Base-by-base conservation (phyloP, 2,888 invertebrate genomes). In the Mechanitis mazaeus region DNA sequence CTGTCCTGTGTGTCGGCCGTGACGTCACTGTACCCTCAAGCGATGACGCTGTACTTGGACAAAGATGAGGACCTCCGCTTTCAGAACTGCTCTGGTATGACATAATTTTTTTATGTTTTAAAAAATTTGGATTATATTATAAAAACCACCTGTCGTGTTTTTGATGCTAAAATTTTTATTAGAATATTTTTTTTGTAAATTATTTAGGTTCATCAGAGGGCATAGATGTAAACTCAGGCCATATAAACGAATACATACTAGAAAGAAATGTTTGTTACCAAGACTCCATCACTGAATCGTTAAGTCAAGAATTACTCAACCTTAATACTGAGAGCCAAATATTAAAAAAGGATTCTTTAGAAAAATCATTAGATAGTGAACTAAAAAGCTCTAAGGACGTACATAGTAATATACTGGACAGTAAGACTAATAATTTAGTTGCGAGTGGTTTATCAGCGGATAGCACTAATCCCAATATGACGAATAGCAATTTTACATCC, bases 1-100 rank as follows among this genome's bases (percentile, higher is more conserved):
- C 78, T 98, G 31, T 93, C 93, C 59, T 97, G 97, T 76, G 80
- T 98, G 33, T 93, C 94, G 0, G 93, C 94, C 69, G 93, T 96
- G 59, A 83, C 97, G 45, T 92, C 92, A 47, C 79, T 97, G 33
- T 93, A 93, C 72, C 97, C 98, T 0, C 91, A 93, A 68, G 89
- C 94, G 3, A 92, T 97, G 62, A 92, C 94, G 1, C 79, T 94
- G 68, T 91, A 91, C 69, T 74, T 94, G 64, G 93, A 93, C 73
- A 93, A 92, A 67, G 92, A 91, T 68, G 91, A 86, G 0, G 90
- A 88, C 64, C 47, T 73, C 0, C 88, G 87, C 64, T 73, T 74
- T 38, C 85, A 87, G 58, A 88, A 89, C 70, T 81, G 81, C 65
- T 88, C 89, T 46, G 88, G 89, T 88, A 65, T 42, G 42, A 42